Conservation (phyloP, 2,888 invertebrate species). For the Ophonus ardosiacus region DNA sequence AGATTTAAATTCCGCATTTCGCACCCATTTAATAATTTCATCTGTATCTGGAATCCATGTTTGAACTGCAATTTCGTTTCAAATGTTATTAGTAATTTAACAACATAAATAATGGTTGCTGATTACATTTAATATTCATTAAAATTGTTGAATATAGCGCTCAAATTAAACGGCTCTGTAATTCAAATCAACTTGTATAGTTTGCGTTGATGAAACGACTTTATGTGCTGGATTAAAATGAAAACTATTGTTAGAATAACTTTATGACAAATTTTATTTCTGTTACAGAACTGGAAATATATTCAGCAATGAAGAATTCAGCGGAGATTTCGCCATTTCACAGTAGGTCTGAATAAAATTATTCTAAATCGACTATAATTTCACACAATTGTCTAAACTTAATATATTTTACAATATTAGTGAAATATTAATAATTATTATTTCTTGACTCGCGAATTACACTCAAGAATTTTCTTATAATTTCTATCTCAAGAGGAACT, state of each 20-base stretch:
- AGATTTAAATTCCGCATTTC: not conserved
- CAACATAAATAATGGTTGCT: conserved; percentile 26
- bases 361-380: no score
- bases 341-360: no score
- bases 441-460: no score
- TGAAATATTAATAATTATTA: no score
- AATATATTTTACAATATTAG: no score
- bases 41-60: not conserved
- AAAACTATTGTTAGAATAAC: not conserved
- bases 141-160: conserved; percentile 30
- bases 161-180: conserved; percentile 29
- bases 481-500: no score
- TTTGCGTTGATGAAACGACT: conserved; percentile 2
- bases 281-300: not conserved
- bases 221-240: not conserved
- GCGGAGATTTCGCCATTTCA: no score
- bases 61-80: conserved; percentile 12
- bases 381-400: no score
- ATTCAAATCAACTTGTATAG: conserved; percentile 16
- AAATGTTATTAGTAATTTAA: conserved; percentile 44
- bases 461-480: no score
- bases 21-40: not conserved
- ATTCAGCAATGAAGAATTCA: not conserved
- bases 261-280: not conserved
- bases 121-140: conserved; percentile 51